A percentile compares a stretch with the other conserved stretches of the same genome.
These are phyloP conservation scores for Scaptomyza pallida DNA, from an alignment of 1,140 invertebrate genomes.

Conservation along the genomic window DNA sequence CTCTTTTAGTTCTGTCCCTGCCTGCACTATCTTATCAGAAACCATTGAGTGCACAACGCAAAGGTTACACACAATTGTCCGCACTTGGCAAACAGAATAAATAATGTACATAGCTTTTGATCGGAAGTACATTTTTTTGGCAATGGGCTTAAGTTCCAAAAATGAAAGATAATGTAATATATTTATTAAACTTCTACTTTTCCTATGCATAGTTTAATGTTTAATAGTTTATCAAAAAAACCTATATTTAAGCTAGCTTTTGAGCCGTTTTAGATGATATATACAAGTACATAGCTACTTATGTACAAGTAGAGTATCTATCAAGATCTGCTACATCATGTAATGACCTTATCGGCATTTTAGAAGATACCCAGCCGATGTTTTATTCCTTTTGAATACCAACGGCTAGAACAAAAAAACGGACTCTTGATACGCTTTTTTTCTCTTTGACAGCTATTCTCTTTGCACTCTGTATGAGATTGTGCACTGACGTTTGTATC, in stretches of 20 bases:
- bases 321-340: too few species aligned
- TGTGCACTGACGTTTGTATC: not conserved
- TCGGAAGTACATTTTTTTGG: not conserved
- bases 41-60: not conserved
- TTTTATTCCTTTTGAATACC: too few species aligned
- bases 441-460: slow-evolving; percentile 31
- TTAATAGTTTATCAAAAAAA: too few species aligned
- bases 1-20: not conserved
- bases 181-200: too few species aligned
- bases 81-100: not conserved
- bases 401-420: slow-evolving; percentile 7
- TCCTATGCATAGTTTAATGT: too few species aligned
- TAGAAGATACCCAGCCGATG: not conserved
- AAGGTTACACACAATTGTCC: not conserved
- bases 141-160: too few species aligned
- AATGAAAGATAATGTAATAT: too few species aligned
- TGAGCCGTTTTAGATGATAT: too few species aligned
- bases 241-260: too few species aligned
- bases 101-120: not conserved
- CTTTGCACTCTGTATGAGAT: slow-evolving; percentile 1
- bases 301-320: too few species aligned
- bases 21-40: slow-evolving; percentile 5
- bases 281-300: too few species aligned
- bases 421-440: slow-evolving; percentile 33
- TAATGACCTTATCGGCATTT: not conserved